Conservation (phyloP, 2,797 vertebrate genomes). For the Limnodromus scolopaceus region DNA sequence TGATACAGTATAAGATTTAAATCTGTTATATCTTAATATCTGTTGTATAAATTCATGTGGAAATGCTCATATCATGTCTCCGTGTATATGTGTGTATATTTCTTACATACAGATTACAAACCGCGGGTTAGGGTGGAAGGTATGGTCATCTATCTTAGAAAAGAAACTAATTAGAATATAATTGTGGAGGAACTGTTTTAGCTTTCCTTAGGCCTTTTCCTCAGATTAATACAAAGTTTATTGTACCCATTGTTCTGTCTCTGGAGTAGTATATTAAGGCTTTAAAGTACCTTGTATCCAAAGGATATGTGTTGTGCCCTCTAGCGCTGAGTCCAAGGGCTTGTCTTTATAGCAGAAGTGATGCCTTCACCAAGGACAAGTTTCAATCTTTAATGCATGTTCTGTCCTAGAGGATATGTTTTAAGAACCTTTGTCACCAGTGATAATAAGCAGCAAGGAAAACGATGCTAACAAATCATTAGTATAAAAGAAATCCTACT, state of each 20-base stretch:
- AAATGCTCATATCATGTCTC: neutral
- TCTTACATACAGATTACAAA: neutral
- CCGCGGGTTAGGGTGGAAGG: neutral
- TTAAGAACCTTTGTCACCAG: neutral
- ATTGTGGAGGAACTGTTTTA: neutral
- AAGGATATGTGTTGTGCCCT: neutral
- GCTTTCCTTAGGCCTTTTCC: neutral
- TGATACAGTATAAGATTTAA: neutral
- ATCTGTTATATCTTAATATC: neutral
- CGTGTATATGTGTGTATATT: neutral
- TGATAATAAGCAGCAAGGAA: neutral
- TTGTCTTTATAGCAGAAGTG: neutral
- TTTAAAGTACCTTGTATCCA: accelerated
- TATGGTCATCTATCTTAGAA: accelerated
- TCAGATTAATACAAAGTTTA: neutral
- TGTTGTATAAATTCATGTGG: neutral
- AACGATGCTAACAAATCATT: accelerated
- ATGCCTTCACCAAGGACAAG: accelerated
- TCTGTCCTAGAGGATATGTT: neutral
- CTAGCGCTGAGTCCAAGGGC: neutral
- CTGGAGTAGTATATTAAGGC: accelerated
- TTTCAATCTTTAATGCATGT: neutral
- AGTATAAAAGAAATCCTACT: neutral
- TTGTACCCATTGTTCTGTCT: neutral
- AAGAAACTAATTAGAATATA: neutral